Conservation (phyloP, 2,113 vertebrate species). For the Emydura subglobosa region DNA sequence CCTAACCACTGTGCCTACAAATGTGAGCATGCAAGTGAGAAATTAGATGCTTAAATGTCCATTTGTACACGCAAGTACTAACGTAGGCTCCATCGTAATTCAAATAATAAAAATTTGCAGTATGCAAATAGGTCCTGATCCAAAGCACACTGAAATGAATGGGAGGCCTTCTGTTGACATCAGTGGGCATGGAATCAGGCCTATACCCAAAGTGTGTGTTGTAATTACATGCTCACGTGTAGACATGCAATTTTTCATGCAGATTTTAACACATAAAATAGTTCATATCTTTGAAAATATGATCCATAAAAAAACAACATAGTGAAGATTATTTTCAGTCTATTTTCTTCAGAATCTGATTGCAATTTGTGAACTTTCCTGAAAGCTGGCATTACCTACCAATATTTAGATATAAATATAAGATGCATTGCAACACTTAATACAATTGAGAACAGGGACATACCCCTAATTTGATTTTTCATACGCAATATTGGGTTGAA, state of each 20-base stretch:
- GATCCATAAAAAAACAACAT: background rate
- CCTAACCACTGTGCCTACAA: background rate
- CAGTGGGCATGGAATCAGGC: background rate
- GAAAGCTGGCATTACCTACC: slow-evolving; percentile 39
- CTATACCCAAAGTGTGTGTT: fast-evolving
- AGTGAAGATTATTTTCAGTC: background rate
- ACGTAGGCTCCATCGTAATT: background rate
- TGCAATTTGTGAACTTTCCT: slow-evolving; percentile 47
- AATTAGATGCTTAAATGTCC: background rate
- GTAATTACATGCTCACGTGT: background rate
- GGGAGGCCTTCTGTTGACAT: background rate
- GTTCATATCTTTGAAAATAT: background rate
- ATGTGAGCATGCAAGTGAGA: background rate
- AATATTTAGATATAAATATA: slow-evolving; percentile 40
- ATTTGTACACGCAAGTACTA: background rate
- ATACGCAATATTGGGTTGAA: background rate
- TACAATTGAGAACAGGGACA: slow-evolving; percentile 42
- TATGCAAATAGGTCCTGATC: background rate
- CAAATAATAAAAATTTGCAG: background rate
- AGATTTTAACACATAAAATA: background rate
- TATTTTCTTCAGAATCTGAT: slow-evolving; percentile 3
- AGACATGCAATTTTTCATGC: background rate
- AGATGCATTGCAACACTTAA: slow-evolving; percentile 44
- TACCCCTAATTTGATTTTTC: background rate
- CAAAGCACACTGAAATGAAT: fast-evolving